Percentiles rank a stretch among this genome's conserved stretches.
These are phyloP conservation scores for Pachycephala philippinensis DNA, from an alignment of 2,113 vertebrate species.

Conservation along the genomic window DNA sequence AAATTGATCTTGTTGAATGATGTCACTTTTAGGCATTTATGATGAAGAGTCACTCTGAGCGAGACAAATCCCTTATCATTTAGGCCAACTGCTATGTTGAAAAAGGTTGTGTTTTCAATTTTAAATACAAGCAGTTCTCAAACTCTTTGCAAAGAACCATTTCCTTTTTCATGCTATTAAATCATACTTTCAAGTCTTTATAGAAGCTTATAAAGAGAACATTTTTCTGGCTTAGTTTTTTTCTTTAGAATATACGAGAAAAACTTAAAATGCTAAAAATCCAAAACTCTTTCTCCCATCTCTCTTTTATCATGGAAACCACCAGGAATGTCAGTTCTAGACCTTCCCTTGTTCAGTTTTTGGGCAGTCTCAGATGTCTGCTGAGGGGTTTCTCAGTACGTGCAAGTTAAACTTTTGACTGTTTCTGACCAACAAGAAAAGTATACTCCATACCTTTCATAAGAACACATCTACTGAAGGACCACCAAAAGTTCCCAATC, in stretches of 20 bases:
- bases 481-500: background rate
- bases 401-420: background rate
- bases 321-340: background rate
- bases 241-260: background rate
- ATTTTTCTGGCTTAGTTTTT: background rate
- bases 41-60: background rate
- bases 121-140: background rate
- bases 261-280: background rate
- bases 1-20: background rate
- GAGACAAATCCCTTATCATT: background rate
- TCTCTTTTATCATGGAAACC: background rate
- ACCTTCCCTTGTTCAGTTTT: background rate
- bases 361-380: background rate
- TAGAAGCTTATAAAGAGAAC: background rate
- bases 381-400: background rate
- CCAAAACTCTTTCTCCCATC: background rate
- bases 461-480: background rate
- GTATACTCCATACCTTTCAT: background rate
- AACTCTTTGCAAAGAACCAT: background rate
- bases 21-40: background rate
- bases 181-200: background rate
- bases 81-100: background rate
- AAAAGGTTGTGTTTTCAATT: background rate
- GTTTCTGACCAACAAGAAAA: background rate
- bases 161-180: background rate